These are phyloP conservation scores for Hyposoter didymator DNA, from an alignment of 2,888 invertebrate genomes.

Conservation along the genomic window DNA sequence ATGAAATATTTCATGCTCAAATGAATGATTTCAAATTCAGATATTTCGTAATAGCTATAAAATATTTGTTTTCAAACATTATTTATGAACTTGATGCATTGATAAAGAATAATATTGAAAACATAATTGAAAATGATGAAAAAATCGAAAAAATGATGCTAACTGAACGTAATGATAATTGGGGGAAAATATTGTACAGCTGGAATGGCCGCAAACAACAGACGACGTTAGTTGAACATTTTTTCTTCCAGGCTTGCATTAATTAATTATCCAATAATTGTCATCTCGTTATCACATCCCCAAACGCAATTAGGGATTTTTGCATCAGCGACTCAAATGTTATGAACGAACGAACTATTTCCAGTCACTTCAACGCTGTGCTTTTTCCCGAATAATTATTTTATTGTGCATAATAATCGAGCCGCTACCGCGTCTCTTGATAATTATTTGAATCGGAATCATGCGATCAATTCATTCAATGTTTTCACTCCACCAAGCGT, in stretches of 20 bases:
- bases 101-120: not conserved
- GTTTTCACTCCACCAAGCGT: not conserved
- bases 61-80: conserved; percentile 3
- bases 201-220: conserved; percentile 84
- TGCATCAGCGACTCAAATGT: conserved; percentile 10
- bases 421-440: too few relatives aligned
- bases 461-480: not conserved
- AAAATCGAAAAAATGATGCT: conserved; percentile 47
- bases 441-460: not conserved
- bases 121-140: not conserved
- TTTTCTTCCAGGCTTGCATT: conserved; percentile 77
- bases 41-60: not conserved
- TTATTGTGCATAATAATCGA: not conserved
- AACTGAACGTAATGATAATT: conserved; percentile 57
- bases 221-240: conserved; percentile 82
- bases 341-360: conserved; percentile 4
- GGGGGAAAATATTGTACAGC: conserved; percentile 73
- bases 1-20: not conserved
- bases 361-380: not conserved
- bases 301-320: conserved; percentile 28
- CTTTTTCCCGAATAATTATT: not conserved
- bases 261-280: conserved; percentile 43
- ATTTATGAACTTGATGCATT: not conserved
- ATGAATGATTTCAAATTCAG: not conserved
- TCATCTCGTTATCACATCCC: conserved; percentile 29